Conservation (phyloP, 2,113 vertebrate species). For the Chaetops frenatus region DNA sequence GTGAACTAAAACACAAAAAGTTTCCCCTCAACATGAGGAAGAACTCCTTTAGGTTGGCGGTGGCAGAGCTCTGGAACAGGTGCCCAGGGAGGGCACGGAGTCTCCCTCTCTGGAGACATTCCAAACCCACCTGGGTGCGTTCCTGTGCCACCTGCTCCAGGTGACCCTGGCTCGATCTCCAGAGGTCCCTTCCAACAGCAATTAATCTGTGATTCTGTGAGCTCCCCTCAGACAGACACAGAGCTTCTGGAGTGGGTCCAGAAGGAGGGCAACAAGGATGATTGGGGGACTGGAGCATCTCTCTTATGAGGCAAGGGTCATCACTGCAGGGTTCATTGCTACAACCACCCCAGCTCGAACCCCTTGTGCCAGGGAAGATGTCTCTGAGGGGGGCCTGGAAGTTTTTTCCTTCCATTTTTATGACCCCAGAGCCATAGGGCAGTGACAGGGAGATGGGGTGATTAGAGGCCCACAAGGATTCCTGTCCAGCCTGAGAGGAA, state of each 20-base stretch:
- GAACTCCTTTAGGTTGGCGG: neutral
- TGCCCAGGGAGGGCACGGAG: neutral
- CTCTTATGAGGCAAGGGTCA: neutral
- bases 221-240: neutral
- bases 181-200: neutral
- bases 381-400: fast-evolving
- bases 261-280: neutral
- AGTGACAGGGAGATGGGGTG: fast-evolving
- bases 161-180: neutral
- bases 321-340: too few relatives aligned
- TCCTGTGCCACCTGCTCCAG: neutral
- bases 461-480: fast-evolving
- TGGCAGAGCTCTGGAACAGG: neutral
- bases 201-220: neutral
- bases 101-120: neutral
- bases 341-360: fast-evolving
- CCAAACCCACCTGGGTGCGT: fast-evolving
- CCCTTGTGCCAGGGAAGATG: fast-evolving
- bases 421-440: fast-evolving
- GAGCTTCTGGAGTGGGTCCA: neutral
- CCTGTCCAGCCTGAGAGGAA: neutral
- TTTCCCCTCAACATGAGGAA: neutral
- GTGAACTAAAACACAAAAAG: neutral
- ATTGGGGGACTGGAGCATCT: neutral
- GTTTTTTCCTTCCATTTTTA: neutral